Base-by-base conservation (phyloP, 2,888 invertebrate genomes). In the Cordylochernes scorpioides region DNA sequence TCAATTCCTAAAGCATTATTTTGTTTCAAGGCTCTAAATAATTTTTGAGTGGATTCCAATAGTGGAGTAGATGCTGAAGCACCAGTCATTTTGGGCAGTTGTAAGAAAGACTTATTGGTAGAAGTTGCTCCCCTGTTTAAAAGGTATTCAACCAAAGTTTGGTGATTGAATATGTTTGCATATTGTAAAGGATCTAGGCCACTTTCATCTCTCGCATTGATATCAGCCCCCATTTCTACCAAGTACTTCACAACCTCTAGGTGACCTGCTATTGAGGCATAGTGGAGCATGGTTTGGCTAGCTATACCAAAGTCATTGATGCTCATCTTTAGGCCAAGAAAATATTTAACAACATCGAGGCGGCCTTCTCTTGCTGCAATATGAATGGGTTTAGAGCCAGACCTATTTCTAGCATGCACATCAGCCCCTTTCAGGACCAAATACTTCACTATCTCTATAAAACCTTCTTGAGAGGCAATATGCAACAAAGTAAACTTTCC, bases 41-140 rank as follows among this genome's bases (percentile, higher is more conserved):
- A n/a, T n/a, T n/a, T n/a, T n/a, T n/a, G n/a, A n/a, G n/a, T n/a
- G n/a, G n/a, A n/a, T n/a, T n/a, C n/a, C n/a, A n/a, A n/a, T n/a
- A n/a, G n/a, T n/a, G n/a, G n/a, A n/a, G n/a, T n/a, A n/a, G n/a
- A n/a, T n/a, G n/a, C n/a, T n/a, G n/a, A n/a, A n/a, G n/a, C n/a
- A n/a, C n/a, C n/a, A n/a, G n/a, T n/a, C n/a, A n/a, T n/a, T n/a
- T n/a, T n/a, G n/a, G n/a, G n/a, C n/a, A n/a, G n/a, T n/a, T n/a
- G n/a, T n/a, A n/a, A n/a, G 4, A 5, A 13, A 15, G 25, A 9
- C 3, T 12, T 12, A 7, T 15, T 9, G n/a, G 28, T 13, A 13
- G 24, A 29, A 13, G 14, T 7, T 1, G 34, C 32, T 2, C 34
- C 34, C 26, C 29, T 21, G 7, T 25, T 9, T 4, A 34, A 16